Evolutionary conservation across 2,888 invertebrate genomes (phyloP).

Genomic region (Scotopteryx bipunctaria): DNA sequence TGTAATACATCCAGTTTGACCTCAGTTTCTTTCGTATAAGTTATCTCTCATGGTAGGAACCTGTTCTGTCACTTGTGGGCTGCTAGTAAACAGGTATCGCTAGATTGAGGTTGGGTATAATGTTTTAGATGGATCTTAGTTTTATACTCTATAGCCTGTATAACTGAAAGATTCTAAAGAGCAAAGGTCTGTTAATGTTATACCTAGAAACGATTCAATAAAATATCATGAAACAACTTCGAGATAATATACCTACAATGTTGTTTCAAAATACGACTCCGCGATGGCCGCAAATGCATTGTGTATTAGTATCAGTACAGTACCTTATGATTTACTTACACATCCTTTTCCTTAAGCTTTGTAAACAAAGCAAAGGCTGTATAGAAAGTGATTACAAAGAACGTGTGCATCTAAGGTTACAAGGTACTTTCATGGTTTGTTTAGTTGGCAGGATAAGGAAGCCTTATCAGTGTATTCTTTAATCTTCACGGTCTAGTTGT

Average conservation of each 20-base stretch:
- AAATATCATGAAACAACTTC: too few species aligned
- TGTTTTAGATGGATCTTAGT: conserved; percentile 17
- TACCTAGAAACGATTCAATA: too few species aligned
- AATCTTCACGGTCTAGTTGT: conserved; percentile 41
- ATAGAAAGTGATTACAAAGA: conserved; percentile 13
- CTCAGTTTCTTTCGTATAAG: conserved; percentile 52
- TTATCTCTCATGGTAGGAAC: conserved; percentile 57
- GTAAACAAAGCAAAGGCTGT: conserved; percentile 6
- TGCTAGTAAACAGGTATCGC: conserved; percentile 32
- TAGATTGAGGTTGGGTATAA: conserved; percentile 30
- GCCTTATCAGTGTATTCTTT: conserved; percentile 47
- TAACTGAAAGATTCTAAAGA: background rate
- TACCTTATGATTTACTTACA: background rate
- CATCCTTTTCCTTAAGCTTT: background rate
- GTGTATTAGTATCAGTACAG: background rate
- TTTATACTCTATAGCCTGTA: conserved; percentile 7
- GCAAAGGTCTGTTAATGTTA: too few species aligned
- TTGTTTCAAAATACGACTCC: too few species aligned
- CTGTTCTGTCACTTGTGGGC: conserved; percentile 54
- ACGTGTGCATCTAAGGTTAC: conserved; percentile 17
- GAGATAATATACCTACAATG: too few species aligned
- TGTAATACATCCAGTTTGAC: conserved; percentile 59
- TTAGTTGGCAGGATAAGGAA: conserved; percentile 45
- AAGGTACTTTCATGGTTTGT: conserved; percentile 28
- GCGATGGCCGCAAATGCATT: too few species aligned